Conservation (phyloP, 2,797 vertebrate genomes). For the Myotis pilosus region DNA sequence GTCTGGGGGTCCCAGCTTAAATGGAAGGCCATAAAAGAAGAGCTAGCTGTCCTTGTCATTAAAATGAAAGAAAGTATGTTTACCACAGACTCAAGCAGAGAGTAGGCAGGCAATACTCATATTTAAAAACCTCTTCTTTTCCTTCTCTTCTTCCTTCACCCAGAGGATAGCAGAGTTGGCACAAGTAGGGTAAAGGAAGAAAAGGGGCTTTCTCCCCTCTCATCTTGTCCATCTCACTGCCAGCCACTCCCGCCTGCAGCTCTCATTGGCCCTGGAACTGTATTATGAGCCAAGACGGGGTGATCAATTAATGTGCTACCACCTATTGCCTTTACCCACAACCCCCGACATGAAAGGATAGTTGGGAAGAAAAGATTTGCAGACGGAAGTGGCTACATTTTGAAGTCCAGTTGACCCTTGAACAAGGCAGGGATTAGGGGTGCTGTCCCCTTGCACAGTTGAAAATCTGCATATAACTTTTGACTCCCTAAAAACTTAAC, state of each 20-base stretch:
- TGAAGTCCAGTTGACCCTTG: not conserved
- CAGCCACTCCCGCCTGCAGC: not conserved
- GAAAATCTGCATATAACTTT: not conserved
- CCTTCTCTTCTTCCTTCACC: not conserved
- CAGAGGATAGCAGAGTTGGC: not conserved
- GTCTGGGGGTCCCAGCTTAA: not conserved
- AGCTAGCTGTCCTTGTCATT: not conserved
- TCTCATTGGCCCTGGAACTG: not conserved
- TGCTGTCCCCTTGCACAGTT: not conserved
- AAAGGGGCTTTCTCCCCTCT: not conserved
- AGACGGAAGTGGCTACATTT: not conserved
- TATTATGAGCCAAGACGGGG: not conserved
- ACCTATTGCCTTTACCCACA: not conserved
- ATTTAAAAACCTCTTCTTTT: conserved; percentile 14
- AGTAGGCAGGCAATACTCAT: not conserved
- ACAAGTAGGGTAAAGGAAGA: not conserved
- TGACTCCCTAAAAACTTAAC: not conserved
- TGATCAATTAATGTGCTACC: not conserved
- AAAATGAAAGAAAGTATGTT: conserved; percentile 29
- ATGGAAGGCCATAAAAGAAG: not conserved
- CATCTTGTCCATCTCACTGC: not conserved
- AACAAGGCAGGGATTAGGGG: not conserved
- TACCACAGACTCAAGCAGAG: not conserved
- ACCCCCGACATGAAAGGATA: not conserved
- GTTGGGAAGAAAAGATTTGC: not conserved